A percentile compares a stretch with the other conserved stretches of the same genome.
Conservation (phyloP, 2,113 vertebrate species). For the Sinocyclocheilus rhinocerous region DNA sequence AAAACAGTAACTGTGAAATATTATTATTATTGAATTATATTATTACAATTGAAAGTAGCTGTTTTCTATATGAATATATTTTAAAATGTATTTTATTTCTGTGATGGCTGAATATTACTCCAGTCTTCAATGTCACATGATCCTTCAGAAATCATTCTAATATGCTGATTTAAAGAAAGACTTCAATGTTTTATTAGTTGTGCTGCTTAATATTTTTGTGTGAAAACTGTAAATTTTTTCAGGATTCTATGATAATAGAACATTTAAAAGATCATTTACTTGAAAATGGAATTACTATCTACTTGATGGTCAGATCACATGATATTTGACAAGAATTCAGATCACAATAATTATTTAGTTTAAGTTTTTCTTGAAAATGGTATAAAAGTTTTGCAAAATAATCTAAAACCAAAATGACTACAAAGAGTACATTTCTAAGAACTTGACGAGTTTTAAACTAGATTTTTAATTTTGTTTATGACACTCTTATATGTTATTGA, state of each 20-base stretch:
- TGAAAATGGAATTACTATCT: background rate
- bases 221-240: no score
- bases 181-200: no score
- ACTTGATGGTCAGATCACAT: background rate
- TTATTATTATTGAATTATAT: no score
- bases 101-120: no score
- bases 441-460: background rate
- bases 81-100: no score
- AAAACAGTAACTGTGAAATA: no score
- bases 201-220: no score
- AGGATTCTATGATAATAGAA: background rate
- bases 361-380: background rate
- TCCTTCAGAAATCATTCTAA: no score
- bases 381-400: background rate
- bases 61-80: no score
- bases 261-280: background rate
- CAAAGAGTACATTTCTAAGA: background rate
- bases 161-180: no score
- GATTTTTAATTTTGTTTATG: background rate
- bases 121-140: no score
- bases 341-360: background rate
- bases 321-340: background rate
- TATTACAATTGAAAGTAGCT: no score
- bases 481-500: background rate
- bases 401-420: background rate